Evolutionary conservation across 2,113 vertebrate species (phyloP), one percentile per base, ranked within the genome.

Genomic region (Megaceryle torquata): DNA sequence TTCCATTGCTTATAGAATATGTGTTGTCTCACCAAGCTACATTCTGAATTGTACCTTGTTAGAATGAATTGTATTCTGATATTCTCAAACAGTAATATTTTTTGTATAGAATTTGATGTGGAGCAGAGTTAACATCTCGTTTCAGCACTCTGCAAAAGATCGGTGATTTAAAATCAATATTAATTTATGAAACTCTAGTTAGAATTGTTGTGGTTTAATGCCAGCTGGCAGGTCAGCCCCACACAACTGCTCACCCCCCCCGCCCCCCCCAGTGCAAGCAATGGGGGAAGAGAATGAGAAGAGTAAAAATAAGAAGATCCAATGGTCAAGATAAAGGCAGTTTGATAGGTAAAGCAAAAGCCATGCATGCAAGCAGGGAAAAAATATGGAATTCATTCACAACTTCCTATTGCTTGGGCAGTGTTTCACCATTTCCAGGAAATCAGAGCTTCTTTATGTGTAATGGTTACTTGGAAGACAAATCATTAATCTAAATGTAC

Each of bases 11-110:
- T 80, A 61, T 11, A 87, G 35, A 61, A 61, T 69, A 43, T 1
- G 1, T 57, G 6, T 31, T 77, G 25, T 71, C 43, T 61, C 3
- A 1, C 21, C 8, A 43, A 0, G 0, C 5, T 69, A 8, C 1
- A 1, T 92, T 82, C 26, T 91, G 50, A 79, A 92, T 82, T 60
- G 17, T 51, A 61, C 21, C 35, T 63, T 51, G 17, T 51, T 48
- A 64, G 33, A 71, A 67, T 76, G 18, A 94, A n/a, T 6, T 50
- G 29, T 80, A 61, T 65, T 61, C 21, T 59, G 21, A 56, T 54
- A 63, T 37, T 90, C 70, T 63, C 15, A 67, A 63, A 51, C 8
- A 70, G 25, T 48, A 50, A 11, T 13, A 19, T 18, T 61, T 37
- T 67, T 59, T 53, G 37, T 43, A 39, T 20, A 59, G n/a, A 71